phyloP scores from a whole-genome alignment of 2,888 invertebrate species.

The Anthrax anthrax region DNA sequence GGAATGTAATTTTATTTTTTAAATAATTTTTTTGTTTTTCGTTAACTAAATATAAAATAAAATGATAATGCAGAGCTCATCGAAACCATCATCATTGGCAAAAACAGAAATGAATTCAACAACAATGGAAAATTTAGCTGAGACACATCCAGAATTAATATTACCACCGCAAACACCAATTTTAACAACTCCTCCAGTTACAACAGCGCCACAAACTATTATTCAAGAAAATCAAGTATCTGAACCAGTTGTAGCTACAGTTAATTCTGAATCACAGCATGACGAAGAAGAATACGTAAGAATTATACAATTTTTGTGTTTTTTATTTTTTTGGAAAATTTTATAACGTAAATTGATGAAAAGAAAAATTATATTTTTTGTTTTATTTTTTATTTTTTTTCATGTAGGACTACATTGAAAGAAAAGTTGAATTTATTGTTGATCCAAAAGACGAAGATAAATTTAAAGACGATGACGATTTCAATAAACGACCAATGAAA shows the following conservation, averaged over 20 bases:
- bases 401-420: constrained; percentile 36
- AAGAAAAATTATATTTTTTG: background rate
- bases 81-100: constrained; percentile 18
- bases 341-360: too few species aligned
- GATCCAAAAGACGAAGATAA: constrained; percentile 21
- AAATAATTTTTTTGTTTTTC: background rate
- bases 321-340: background rate
- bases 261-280: constrained; percentile 28
- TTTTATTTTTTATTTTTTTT: constrained; percentile 6
- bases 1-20: constrained; percentile 1
- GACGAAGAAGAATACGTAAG: constrained; percentile 54
- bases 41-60: too few species aligned
- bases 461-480: constrained; percentile 26
- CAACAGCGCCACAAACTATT: constrained; percentile 6
- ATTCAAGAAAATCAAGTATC: constrained; percentile 11
- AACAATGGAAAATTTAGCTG: constrained; percentile 21
- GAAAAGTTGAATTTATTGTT: constrained; percentile 48
- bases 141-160: constrained; percentile 17
- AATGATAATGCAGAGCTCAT: constrained; percentile 16
- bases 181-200: constrained; percentile 8
- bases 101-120: constrained; percentile 21
- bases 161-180: constrained; percentile 16
- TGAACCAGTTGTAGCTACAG: background rate
- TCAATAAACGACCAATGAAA: constrained; percentile 32
- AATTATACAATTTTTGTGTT: constrained; percentile 9